Evolutionary conservation across 1,140 invertebrate species (phyloP), one percentile per base, ranked within the genome.

Genomic region (Papilio xuthus): DNA sequence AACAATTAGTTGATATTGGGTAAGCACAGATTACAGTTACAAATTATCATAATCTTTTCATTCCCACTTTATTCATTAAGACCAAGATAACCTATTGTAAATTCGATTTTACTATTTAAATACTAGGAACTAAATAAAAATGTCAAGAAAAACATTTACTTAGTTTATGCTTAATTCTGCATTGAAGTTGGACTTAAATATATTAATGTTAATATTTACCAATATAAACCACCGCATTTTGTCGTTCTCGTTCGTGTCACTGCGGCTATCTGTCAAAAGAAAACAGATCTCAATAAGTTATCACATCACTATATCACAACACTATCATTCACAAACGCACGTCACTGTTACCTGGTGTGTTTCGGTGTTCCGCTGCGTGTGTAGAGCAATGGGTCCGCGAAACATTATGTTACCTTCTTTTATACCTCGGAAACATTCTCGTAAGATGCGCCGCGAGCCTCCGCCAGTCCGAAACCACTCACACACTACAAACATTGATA

Each of bases 391-490:
- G 89, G 89, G 89, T 89, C 83, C 82, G 83, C 86, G 86, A 85
- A 89, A 85, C 84, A 88, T 85, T 80, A 82, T 86, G 89, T 85
- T 87, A 87, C 85, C 85, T 89, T 92, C 90, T 93, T 93, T 88
- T 93, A 93, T 93, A 93, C 92, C 89, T 88, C 88, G 92, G 90
- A 93, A 92, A 90, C 86, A 84, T 88, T 84, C 85, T 79, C 85
- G 84, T 82, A 81, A 91, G 90, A 93, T 92, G 90, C 88, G 87
- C 87, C 26, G 53, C 53, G 80, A 84, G 80, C 79, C 84, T 83
- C 80, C 80, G 84, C 81, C 80, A 79, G 87, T 81, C 89, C 88
- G 85, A 90, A 89, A 87, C 85, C 87, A 85, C 84, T 79, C 83
- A 77, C 82, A 78, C 78, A 80, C 75, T 60, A 77, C 71, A 77